phyloP scores from a whole-genome alignment of 2,113 vertebrate species.

The Chaenogobius annularis region DNA sequence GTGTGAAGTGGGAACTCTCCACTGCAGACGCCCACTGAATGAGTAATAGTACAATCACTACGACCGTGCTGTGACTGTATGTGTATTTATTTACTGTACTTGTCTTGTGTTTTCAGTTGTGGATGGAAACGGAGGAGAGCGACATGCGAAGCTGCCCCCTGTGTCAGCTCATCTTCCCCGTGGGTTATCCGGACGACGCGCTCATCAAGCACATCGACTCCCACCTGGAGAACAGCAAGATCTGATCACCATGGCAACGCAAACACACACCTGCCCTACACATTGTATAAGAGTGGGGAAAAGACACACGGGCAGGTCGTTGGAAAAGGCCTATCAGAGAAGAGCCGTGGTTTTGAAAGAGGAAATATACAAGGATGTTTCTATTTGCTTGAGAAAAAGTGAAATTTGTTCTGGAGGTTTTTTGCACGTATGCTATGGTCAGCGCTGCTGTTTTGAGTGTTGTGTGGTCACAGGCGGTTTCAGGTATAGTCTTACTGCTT shows the following conservation, averaged over 20 bases:
- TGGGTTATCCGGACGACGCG: constrained; percentile 94
- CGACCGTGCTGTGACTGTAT: not conserved
- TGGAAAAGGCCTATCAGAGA: constrained; percentile 9
- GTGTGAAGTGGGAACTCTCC: constrained; percentile 26
- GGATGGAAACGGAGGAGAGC: constrained; percentile 96
- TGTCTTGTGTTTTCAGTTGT: constrained; percentile 79
- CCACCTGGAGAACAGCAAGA: constrained; percentile 99
- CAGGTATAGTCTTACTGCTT: constrained; percentile 42
- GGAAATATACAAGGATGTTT: constrained; percentile 12
- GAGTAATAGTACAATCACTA: constrained; percentile 30
- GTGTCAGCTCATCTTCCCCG: constrained; percentile 94
- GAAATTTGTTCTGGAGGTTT: constrained; percentile 25
- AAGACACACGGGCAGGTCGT: not conserved
- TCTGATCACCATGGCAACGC: constrained; percentile 76
- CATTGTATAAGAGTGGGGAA: constrained; percentile 31
- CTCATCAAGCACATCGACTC: constrained; percentile 99
- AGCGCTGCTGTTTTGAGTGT: constrained; percentile 50
- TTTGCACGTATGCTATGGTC: constrained; percentile 30
- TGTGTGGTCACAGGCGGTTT: constrained; percentile 50
- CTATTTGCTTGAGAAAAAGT: constrained; percentile 14
- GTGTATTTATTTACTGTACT: constrained; percentile 3
- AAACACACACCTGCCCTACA: constrained; percentile 32
- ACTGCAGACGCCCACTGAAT: constrained; percentile 30
- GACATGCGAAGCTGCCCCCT: constrained; percentile 95
- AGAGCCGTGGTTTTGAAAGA: not conserved